Conservation (phyloP, 2,113 vertebrate species). For the Tricholaema leucomelas region DNA sequence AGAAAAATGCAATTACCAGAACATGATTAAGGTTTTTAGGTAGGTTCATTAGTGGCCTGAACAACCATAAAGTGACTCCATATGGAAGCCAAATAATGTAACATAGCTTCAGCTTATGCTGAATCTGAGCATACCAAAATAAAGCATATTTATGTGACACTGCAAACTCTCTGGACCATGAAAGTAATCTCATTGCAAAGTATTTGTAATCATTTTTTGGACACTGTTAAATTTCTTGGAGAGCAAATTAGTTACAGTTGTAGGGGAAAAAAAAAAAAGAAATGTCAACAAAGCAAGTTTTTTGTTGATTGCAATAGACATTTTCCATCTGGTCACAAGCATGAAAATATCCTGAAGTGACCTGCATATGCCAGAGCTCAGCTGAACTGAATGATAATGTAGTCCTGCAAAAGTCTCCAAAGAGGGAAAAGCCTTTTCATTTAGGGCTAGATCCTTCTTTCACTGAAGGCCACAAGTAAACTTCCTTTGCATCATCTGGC, state of each 20-base stretch:
- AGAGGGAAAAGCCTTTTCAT: neutral
- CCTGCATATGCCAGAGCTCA: constrained; percentile 21
- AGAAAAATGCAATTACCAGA: neutral
- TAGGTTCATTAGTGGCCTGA: neutral
- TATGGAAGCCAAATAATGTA: neutral
- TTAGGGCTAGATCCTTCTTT: neutral
- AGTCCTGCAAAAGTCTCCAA: neutral
- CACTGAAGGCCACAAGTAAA: too few species aligned
- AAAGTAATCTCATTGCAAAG: constrained; percentile 54
- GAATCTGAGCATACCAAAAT: neutral
- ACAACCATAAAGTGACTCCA: neutral
- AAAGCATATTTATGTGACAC: constrained; percentile 45
- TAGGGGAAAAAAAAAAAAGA: constrained; percentile 39
- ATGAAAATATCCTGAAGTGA: constrained; percentile 63
- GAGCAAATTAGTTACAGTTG: constrained; percentile 64
- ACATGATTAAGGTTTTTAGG: neutral
- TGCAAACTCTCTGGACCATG: constrained; percentile 30
- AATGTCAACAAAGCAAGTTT: too few species aligned
- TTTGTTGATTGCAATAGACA: constrained; percentile 60
- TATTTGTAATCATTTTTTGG: constrained; percentile 61
- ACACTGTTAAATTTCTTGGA: constrained; percentile 54
- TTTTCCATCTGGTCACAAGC: constrained; percentile 65
- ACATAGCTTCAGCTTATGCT: neutral
- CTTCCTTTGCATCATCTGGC: too few species aligned
- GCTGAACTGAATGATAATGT: constrained; percentile 12